Conservation (phyloP, 2,797 vertebrate species). For the Spatula versicolor region DNA sequence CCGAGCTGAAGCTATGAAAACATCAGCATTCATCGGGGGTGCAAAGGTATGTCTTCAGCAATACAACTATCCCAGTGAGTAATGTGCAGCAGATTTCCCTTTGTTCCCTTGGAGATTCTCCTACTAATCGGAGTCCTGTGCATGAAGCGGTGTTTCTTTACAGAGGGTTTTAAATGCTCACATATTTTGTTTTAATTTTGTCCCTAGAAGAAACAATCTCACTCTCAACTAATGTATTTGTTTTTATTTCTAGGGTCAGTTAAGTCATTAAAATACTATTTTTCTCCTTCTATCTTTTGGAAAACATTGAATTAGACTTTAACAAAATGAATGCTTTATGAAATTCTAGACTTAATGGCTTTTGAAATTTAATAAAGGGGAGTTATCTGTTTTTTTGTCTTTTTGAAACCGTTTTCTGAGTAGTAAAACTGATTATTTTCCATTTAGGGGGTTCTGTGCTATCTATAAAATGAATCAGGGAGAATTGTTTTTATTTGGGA, state of each 20-base stretch:
- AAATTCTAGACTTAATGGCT: neutral
- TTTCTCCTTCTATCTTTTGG: neutral
- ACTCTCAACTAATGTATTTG: neutral
- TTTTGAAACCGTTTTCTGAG: neutral
- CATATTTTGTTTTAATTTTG: neutral
- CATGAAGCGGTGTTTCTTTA: neutral
- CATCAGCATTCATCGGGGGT: conserved; percentile 94
- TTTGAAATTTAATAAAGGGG: conserved; percentile 15
- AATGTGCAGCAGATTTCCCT: neutral
- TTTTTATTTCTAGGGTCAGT: neutral
- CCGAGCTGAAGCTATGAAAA: conserved; percentile 89
- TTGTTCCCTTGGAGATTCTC: conserved; percentile 6
- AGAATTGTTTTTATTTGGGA: neutral
- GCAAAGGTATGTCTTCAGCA: conserved; percentile 84
- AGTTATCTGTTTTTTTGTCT: neutral
- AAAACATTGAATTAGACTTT: neutral
- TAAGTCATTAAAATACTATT: neutral
- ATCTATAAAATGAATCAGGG: neutral
- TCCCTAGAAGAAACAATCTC: neutral
- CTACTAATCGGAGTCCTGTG: neutral
- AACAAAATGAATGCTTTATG: neutral
- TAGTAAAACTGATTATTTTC: neutral
- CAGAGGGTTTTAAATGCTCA: neutral
- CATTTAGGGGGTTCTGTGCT: neutral
- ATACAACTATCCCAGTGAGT: neutral